A percentile compares a stretch with the other conserved stretches of the same genome.
Conservation (phyloP, 2,113 vertebrate genomes). For the Cottus gobio region DNA sequence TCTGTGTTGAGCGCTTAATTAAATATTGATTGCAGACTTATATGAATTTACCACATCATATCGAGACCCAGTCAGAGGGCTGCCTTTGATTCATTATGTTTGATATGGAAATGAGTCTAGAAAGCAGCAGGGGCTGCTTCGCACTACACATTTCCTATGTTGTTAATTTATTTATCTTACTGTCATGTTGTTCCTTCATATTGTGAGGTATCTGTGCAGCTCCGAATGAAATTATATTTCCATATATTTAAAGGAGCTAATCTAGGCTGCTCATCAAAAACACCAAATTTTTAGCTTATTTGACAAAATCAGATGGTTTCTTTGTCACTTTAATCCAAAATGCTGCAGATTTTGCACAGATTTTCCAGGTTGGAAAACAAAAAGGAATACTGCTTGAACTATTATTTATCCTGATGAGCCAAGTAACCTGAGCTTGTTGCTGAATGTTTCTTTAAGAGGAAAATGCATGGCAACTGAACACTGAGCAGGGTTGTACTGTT, state of each 20-base stretch:
- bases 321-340: conserved; percentile 58
- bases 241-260: conserved; percentile 45
- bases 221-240: conserved; percentile 46
- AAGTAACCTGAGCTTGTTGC: conserved; percentile 49
- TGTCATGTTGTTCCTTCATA: conserved; percentile 67
- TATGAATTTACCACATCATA: conserved; percentile 81
- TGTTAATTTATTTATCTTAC: conserved; percentile 81
- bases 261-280: conserved; percentile 33
- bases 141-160: conserved; percentile 70
- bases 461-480: conserved; percentile 70
- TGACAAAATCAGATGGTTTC: conserved; percentile 12
- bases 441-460: conserved; percentile 59
- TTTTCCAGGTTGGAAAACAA: conserved; percentile 51
- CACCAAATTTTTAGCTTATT: conserved; percentile 3
- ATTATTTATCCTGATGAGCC: conserved; percentile 44
- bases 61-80: conserved; percentile 67
- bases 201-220: conserved; percentile 51
- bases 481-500: conserved; percentile 36
- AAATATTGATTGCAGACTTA: conserved; percentile 83
- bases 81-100: conserved; percentile 75
- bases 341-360: conserved; percentile 78
- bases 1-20: conserved; percentile 78
- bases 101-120: conserved; percentile 80
- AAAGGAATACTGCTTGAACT: conserved; percentile 46
- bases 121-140: conserved; percentile 68